phyloP scores from a whole-genome alignment of 2,888 invertebrate species.

The Meteorus cinctellus region DNA sequence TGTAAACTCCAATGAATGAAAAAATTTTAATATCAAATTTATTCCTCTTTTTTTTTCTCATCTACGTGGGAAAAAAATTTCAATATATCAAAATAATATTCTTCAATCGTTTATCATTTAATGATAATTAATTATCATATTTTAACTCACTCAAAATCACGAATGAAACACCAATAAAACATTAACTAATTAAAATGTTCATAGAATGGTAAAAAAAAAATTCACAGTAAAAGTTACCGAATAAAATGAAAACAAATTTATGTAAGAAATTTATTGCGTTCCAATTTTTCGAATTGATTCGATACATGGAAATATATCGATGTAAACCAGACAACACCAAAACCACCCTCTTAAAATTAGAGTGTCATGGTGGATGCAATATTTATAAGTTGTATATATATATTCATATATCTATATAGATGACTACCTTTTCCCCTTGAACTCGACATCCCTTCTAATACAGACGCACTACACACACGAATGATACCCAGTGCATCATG shows the following conservation, averaged over 20 bases:
- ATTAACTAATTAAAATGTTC: too few relatives aligned
- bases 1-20: background rate
- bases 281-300: constrained; percentile 19
- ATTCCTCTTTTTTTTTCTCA: too few relatives aligned
- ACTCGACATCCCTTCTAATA: constrained; percentile 27
- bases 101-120: too few relatives aligned
- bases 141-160: too few relatives aligned
- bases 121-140: too few relatives aligned
- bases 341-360: constrained; percentile 24
- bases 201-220: too few relatives aligned
- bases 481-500: constrained; percentile 45
- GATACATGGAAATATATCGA: constrained; percentile 48
- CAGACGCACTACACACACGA: constrained; percentile 35
- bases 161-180: too few relatives aligned
- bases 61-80: too few relatives aligned
- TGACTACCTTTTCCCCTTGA: constrained; percentile 32
- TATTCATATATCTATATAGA: constrained; percentile 30
- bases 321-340: constrained; percentile 49
- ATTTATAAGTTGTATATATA: constrained; percentile 38
- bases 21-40: background rate
- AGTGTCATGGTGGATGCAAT: background rate
- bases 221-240: too few relatives aligned
- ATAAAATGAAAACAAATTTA: too few relatives aligned
- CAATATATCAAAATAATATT: too few relatives aligned
- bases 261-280: too few relatives aligned